phyloP scores from a whole-genome alignment of 2,797 vertebrate genomes.

The Myotis findleyi region DNA sequence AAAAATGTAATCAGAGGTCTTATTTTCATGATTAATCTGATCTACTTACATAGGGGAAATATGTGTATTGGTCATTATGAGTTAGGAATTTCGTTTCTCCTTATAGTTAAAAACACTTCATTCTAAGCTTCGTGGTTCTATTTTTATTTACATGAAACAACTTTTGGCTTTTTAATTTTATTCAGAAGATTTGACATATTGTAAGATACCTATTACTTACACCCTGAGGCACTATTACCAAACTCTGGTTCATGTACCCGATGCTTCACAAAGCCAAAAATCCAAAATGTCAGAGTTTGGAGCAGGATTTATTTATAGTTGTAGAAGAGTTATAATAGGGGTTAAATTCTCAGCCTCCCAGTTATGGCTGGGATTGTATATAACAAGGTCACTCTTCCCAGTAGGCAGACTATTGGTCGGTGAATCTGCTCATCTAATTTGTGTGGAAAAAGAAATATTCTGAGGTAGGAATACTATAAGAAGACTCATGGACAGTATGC shows the following conservation, averaged over 20 bases:
- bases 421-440: background rate
- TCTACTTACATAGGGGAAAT: constrained; percentile 4
- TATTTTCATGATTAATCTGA: background rate
- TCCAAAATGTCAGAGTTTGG: background rate
- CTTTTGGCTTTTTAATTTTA: constrained; percentile 34
- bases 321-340: background rate
- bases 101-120: constrained; percentile 45
- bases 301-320: background rate
- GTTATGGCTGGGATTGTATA: too few relatives aligned
- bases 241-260: background rate
- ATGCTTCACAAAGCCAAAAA: background rate
- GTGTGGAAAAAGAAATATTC: background rate
- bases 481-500: background rate
- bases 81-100: background rate
- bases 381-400: background rate
- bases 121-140: background rate
- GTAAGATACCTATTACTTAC: background rate
- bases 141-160: constrained; percentile 34
- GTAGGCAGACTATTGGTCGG: background rate
- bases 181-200: constrained; percentile 19
- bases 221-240: background rate
- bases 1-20: constrained; percentile 23
- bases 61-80: background rate
- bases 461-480: background rate
- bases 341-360: background rate